These are phyloP conservation scores for Zygaena filipendulae DNA, from an alignment of 2,888 invertebrate genomes.

Conservation along the genomic window DNA sequence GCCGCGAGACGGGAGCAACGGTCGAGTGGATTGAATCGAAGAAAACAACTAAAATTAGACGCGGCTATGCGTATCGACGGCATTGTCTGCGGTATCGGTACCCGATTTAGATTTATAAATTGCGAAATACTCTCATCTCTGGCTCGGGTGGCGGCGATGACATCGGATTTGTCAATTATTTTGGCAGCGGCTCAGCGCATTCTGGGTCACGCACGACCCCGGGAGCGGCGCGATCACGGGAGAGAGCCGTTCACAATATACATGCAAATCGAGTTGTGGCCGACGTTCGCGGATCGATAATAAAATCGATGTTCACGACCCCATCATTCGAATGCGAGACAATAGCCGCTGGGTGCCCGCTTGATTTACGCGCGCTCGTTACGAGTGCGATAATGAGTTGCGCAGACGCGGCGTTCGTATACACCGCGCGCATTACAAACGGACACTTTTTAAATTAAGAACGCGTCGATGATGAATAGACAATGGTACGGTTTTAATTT, in stretches of 20 bases:
- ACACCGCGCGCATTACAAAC: conserved; percentile 33
- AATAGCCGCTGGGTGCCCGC: conserved; percentile 53
- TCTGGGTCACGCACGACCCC: conserved; percentile 62
- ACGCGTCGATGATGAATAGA: conserved; percentile 24
- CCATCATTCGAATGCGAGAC: conserved; percentile 31
- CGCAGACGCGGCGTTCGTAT: conserved; percentile 38
- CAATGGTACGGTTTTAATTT: too few species aligned
- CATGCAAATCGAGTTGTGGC: background rate
- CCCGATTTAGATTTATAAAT: conserved; percentile 46
- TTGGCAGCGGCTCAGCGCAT: conserved; percentile 53
- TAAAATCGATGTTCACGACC: conserved; percentile 31
- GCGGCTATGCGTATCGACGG: too few species aligned
- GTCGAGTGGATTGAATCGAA: too few species aligned
- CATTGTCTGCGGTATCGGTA: conserved; percentile 5
- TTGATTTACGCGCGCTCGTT: conserved; percentile 60
- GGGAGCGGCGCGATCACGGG: too few species aligned
- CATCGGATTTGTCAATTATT: conserved; percentile 56
- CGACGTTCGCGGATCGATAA: conserved; percentile 32
- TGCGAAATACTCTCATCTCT: conserved; percentile 54
- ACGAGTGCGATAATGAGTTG: conserved; percentile 55
- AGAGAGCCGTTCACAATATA: too few species aligned
- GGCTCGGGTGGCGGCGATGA: conserved; percentile 45
- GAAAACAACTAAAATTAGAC: too few species aligned
- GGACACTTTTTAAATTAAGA: conserved; percentile 50
- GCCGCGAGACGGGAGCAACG: too few species aligned